phyloP scores from a whole-genome alignment of 2,888 invertebrate species.

The Cordilura impudica region DNA sequence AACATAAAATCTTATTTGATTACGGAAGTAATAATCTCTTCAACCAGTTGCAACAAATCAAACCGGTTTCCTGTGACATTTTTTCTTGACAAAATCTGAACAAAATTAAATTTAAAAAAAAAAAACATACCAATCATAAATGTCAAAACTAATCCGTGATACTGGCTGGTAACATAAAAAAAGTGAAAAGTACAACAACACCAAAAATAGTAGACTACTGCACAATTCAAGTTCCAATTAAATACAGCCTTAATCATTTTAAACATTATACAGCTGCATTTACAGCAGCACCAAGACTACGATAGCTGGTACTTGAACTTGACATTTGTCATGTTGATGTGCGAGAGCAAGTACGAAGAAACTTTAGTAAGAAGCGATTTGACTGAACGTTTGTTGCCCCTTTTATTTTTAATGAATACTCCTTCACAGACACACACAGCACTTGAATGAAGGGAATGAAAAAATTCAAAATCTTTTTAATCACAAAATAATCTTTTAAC shows the following conservation, averaged over 20 bases:
- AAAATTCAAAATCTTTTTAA: constrained; percentile 48
- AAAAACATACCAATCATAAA: constrained; percentile 58
- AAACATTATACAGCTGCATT: constrained; percentile 54
- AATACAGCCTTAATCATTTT: constrained; percentile 36
- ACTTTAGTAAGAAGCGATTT: constrained; percentile 10
- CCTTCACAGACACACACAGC: too few relatives aligned
- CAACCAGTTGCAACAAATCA: too few relatives aligned
- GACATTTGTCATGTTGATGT: constrained; percentile 59
- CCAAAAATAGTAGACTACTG: constrained; percentile 23
- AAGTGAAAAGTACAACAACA: constrained; percentile 22
- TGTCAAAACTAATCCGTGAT: constrained; percentile 63
- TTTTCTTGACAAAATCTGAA: background rate
- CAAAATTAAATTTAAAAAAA: background rate
- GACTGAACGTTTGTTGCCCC: constrained; percentile 34
- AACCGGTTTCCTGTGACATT: constrained; percentile 23
- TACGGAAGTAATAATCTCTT: too few relatives aligned
- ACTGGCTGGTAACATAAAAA: constrained; percentile 27
- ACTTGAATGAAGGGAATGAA: constrained; percentile 3
- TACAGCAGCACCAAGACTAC: constrained; percentile 1
- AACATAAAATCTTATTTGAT: too few relatives aligned
- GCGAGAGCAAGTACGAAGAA: background rate
- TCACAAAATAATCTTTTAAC: constrained; percentile 51
- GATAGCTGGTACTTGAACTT: constrained; percentile 51
- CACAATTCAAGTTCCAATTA: constrained; percentile 25
- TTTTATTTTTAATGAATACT: constrained; percentile 1